Evolutionary conservation across 2,113 vertebrate species (phyloP).

Genomic region (Pyxicephalus adspersus): DNA sequence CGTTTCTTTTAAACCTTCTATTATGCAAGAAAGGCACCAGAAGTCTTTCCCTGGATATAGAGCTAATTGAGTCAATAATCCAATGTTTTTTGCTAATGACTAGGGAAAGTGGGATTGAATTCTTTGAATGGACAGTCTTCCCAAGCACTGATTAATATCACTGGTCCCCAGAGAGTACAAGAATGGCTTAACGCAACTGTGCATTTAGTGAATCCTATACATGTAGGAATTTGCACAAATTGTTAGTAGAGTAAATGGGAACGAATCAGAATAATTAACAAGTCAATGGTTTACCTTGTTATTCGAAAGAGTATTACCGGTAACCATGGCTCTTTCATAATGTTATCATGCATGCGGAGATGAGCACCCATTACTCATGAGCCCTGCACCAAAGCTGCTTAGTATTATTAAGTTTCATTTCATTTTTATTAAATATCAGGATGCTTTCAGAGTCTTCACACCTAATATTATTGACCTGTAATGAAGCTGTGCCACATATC

Average conservation of each 20-base stretch:
- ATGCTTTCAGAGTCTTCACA: too few species aligned
- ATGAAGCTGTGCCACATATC: too few species aligned
- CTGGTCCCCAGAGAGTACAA: neutral
- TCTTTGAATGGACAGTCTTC: conserved; percentile 13
- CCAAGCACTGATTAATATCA: conserved; percentile 30
- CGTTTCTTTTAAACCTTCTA: neutral
- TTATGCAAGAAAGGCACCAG: neutral
- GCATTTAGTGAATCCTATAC: neutral
- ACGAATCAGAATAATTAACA: too few species aligned
- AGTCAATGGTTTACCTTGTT: too few species aligned
- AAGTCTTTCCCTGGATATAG: conserved; percentile 20
- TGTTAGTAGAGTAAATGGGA: neutral
- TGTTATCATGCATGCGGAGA: too few species aligned
- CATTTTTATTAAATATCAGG: too few species aligned
- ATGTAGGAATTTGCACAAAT: neutral
- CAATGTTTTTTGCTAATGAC: conserved; percentile 24
- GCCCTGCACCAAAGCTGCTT: too few species aligned
- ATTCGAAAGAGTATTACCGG: too few species aligned
- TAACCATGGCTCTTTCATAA: too few species aligned
- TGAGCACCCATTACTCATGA: too few species aligned
- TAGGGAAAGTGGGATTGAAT: conserved; percentile 32
- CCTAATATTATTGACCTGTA: too few species aligned
- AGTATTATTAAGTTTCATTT: too few species aligned
- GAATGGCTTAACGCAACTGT: neutral
- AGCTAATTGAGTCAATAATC: conserved; percentile 31